These are phyloP conservation scores for Pterocles orientalis DNA, from an alignment of 2,113 vertebrate species.

Conservation along the genomic window DNA sequence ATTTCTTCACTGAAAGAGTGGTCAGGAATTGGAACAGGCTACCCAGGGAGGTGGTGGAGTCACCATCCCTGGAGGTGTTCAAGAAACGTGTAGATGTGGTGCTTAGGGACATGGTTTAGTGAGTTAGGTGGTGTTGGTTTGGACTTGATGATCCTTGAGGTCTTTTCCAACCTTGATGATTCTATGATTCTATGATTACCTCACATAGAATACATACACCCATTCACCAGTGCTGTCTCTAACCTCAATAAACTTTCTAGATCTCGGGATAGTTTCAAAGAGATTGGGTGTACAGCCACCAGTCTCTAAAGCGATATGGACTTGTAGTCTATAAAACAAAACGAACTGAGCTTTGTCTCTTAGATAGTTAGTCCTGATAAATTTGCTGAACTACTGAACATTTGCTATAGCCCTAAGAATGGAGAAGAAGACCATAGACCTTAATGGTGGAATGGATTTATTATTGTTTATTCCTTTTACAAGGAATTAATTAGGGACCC, in stretches of 20 bases:
- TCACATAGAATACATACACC: rapidly evolving
- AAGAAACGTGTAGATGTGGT: too few species aligned
- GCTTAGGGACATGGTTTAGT: too few species aligned
- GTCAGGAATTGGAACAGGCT: too few species aligned
- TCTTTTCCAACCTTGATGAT: too few species aligned
- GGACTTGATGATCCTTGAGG: too few species aligned
- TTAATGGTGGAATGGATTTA: neutral
- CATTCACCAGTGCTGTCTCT: neutral
- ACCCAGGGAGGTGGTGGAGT: too few species aligned
- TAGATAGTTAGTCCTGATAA: neutral
- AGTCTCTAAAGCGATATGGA: neutral
- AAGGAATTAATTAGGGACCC: neutral
- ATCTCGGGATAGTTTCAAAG: neutral
- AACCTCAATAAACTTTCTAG: neutral
- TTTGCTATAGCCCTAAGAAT: neutral
- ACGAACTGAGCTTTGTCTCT: neutral
- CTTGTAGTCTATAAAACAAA: neutral
- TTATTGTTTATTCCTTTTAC: neutral
- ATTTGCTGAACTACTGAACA: neutral
- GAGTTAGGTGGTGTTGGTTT: too few species aligned
- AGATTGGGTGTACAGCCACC: neutral
- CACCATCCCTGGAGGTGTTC: too few species aligned
- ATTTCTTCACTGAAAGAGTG: too few species aligned
- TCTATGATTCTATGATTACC: too few species aligned
- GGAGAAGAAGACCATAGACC: neutral